Percentiles rank a stretch among this genome's conserved stretches.
Conservation (phyloP, 2,113 vertebrate genomes). For the Cavia porcellus region DNA sequence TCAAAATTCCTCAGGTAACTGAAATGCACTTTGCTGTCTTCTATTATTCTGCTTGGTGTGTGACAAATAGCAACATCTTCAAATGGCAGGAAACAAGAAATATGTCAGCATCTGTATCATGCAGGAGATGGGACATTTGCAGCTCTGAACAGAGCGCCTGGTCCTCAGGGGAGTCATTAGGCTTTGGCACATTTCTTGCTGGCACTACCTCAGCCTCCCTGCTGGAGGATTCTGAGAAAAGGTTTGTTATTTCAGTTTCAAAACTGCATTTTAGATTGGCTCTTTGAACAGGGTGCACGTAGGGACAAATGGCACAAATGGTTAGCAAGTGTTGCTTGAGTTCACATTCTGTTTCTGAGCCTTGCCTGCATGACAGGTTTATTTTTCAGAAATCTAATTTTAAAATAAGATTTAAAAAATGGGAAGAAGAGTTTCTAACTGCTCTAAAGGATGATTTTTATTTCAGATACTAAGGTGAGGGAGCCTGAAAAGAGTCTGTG, state of each 20-base stretch:
- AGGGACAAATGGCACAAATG: constrained; percentile 58
- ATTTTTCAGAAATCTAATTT: constrained; percentile 59
- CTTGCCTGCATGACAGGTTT: neutral
- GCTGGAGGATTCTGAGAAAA: constrained; percentile 78
- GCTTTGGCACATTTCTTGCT: constrained; percentile 77
- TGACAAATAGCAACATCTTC: constrained; percentile 59
- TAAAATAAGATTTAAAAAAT: constrained; percentile 55
- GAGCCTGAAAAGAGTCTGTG: neutral
- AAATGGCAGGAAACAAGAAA: constrained; percentile 67
- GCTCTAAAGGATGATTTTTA: constrained; percentile 12
- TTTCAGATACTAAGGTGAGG: constrained; percentile 22
- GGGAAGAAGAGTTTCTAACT: constrained; percentile 54
- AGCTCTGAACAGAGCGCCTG: constrained; percentile 63
- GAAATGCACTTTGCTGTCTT: neutral
- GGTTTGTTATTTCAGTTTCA: constrained; percentile 75
- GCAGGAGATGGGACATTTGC: constrained; percentile 60
- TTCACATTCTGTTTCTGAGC: constrained; percentile 24
- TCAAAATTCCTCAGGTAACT: constrained; percentile 45
- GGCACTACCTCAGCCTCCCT: constrained; percentile 71
- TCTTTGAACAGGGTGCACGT: constrained; percentile 64
- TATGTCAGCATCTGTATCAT: neutral
- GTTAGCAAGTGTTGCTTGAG: constrained; percentile 45
- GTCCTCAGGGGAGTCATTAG: constrained; percentile 80
- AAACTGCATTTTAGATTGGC: constrained; percentile 45
- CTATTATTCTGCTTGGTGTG: constrained; percentile 62